Evolutionary conservation across 2,113 vertebrate species (phyloP).

Genomic region (Nicator chloris): DNA sequence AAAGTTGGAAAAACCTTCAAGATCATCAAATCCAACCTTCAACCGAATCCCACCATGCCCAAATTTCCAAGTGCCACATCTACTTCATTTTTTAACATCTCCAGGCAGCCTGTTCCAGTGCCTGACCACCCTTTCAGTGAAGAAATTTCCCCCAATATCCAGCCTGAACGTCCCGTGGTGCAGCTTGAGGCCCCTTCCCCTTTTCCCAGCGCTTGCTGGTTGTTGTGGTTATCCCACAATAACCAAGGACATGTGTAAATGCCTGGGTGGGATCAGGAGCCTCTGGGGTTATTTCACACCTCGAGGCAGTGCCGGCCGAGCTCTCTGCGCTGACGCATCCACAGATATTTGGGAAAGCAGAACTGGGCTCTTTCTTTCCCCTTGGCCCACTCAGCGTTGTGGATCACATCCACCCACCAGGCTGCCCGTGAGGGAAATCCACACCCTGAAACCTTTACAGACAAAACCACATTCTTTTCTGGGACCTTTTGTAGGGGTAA

Average conservation of each 20-base stretch:
- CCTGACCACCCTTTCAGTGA: not conserved
- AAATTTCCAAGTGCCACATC: not conserved
- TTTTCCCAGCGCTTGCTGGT: accelerated
- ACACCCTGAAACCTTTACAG: not conserved
- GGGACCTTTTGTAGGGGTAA: not conserved
- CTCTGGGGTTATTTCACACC: not conserved
- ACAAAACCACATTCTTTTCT: not conserved
- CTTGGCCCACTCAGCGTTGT: accelerated
- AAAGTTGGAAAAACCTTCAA: not conserved
- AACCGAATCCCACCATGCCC: not conserved
- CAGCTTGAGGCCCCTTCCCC: not conserved
- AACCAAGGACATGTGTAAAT: accelerated
- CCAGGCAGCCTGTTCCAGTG: not conserved
- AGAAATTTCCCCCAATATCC: not conserved
- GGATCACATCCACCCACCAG: not conserved
- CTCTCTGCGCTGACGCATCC: not conserved
- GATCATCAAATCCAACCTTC: not conserved
- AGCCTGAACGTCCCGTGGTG: accelerated
- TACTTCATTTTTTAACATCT: not conserved
- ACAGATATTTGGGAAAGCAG: not conserved
- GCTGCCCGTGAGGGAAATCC: accelerated
- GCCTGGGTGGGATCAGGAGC: not conserved
- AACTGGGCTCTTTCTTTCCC: not conserved
- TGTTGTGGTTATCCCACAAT: not conserved
- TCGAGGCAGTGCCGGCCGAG: not conserved